phyloP scores from a whole-genome alignment of 2,888 invertebrate species.

The Scaptomyza parva region DNA sequence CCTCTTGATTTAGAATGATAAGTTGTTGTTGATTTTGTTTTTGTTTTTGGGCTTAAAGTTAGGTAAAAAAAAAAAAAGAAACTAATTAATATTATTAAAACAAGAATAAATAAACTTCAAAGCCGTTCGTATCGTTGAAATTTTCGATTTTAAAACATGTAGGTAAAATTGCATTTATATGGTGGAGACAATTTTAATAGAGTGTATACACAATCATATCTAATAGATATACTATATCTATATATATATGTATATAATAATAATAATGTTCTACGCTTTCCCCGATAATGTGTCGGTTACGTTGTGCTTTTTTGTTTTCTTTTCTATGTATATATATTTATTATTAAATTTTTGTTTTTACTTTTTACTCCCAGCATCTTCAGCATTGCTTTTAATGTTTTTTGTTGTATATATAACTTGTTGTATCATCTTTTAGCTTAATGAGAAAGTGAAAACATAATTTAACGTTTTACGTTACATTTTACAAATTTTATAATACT shows the following conservation, averaged over 20 bases:
- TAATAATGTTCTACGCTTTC: slow-evolving; percentile 14
- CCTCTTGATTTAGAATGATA: slow-evolving; percentile 48
- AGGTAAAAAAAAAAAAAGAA: slow-evolving; percentile 38
- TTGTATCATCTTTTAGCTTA: slow-evolving; percentile 9
- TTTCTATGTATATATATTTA: not conserved
- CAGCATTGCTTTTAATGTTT: slow-evolving; percentile 23
- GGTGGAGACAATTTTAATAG: slow-evolving; percentile 34
- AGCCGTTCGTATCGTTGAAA: slow-evolving; percentile 34
- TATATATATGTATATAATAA: not conserved
- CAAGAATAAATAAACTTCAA: slow-evolving; percentile 43
- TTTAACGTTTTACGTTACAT: slow-evolving; percentile 42
- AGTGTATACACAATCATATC: slow-evolving; percentile 26
- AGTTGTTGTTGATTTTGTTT: slow-evolving; percentile 9
- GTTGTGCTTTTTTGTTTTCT: slow-evolving; percentile 6
- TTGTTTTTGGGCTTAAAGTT: slow-evolving; percentile 36
- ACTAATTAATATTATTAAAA: slow-evolving; percentile 15
- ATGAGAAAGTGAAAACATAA: slow-evolving; percentile 35
- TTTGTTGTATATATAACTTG: slow-evolving; percentile 12
- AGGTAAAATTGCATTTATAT: slow-evolving; percentile 29
- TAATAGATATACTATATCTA: slow-evolving; percentile 2
- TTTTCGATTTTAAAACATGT: slow-evolving; percentile 35
- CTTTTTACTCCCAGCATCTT: slow-evolving; percentile 27
- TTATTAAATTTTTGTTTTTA: not conserved
- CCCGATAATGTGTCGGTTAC: not conserved
- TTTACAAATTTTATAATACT: slow-evolving; percentile 32